These are phyloP conservation scores for Sesia bembeciformis DNA, from an alignment of 2,888 invertebrate species.

Conservation along the genomic window DNA sequence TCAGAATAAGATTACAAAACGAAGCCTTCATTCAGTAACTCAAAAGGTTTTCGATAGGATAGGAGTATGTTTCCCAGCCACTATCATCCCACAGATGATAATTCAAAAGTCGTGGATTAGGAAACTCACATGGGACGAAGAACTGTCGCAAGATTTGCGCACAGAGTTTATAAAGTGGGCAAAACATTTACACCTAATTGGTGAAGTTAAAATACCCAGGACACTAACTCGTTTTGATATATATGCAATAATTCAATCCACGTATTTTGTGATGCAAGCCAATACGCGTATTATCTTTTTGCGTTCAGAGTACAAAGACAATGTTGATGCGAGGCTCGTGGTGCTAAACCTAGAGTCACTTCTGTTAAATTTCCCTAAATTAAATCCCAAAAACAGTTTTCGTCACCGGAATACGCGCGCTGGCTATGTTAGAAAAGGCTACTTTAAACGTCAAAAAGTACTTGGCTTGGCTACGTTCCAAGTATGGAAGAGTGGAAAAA, in stretches of 20 bases:
- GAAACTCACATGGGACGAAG: constrained; percentile 7
- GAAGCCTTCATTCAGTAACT: constrained; percentile 3
- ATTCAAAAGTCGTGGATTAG: constrained; percentile 7
- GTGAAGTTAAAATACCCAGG: background rate
- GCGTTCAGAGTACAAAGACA: background rate
- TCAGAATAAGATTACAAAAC: constrained; percentile 3
- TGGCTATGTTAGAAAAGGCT: too few relatives aligned
- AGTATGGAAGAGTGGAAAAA: too few relatives aligned
- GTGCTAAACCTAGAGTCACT: constrained; percentile 1
- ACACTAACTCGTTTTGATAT: background rate
- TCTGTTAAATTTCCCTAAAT: background rate
- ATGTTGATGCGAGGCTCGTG: background rate
- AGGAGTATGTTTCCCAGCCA: constrained; percentile 5
- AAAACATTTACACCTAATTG: background rate
- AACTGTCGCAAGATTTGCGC: background rate
- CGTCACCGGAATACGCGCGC: too few relatives aligned
- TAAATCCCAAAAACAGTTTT: too few relatives aligned
- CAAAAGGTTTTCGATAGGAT: constrained; percentile 11
- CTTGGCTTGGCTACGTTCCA: too few relatives aligned
- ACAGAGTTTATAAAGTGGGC: background rate
- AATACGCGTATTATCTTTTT: background rate
- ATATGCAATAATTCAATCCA: background rate
- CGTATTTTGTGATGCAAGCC: constrained; percentile 2
- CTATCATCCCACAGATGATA: constrained; percentile 8
- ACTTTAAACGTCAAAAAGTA: too few relatives aligned